A percentile compares a stretch with the other conserved stretches of the same genome.
Conservation (phyloP, 1,140 invertebrate genomes). For the Lasioglossum baleicum region DNA sequence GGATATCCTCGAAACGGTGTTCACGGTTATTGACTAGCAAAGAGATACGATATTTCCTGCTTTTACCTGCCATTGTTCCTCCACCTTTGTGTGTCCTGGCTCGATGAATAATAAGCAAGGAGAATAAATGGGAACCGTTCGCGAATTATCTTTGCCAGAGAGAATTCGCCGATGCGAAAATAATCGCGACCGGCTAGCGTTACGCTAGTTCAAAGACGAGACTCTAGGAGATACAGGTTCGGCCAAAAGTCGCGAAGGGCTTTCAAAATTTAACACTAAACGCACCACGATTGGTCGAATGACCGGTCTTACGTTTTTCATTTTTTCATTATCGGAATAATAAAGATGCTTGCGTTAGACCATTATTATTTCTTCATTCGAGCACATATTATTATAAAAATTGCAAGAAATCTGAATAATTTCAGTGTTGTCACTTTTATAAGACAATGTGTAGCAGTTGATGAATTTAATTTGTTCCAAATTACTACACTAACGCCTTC, state of each 20-base stretch:
- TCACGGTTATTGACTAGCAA: background rate
- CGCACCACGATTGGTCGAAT: too few species aligned
- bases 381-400: too few species aligned
- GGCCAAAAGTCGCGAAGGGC: background rate
- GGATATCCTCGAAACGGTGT: background rate
- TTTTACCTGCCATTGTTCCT: background rate
- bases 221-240: background rate
- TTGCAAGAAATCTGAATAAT: too few species aligned
- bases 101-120: background rate
- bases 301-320: too few species aligned
- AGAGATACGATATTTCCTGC: background rate
- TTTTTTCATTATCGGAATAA: too few species aligned
- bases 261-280: too few species aligned
- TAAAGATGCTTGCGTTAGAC: too few species aligned
- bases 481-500: too few species aligned
- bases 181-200: background rate
- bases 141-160: background rate
- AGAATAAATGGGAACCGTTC: background rate
- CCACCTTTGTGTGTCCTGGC: background rate
- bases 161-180: background rate
- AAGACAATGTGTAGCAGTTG: too few species aligned
- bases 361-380: too few species aligned
- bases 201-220: background rate
- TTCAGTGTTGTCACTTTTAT: too few species aligned
- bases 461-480: too few species aligned